Percentiles rank a stretch among this genome's conserved stretches.
Conservation (phyloP, 2,113 vertebrate species). For the Ammodytes marinus region DNA sequence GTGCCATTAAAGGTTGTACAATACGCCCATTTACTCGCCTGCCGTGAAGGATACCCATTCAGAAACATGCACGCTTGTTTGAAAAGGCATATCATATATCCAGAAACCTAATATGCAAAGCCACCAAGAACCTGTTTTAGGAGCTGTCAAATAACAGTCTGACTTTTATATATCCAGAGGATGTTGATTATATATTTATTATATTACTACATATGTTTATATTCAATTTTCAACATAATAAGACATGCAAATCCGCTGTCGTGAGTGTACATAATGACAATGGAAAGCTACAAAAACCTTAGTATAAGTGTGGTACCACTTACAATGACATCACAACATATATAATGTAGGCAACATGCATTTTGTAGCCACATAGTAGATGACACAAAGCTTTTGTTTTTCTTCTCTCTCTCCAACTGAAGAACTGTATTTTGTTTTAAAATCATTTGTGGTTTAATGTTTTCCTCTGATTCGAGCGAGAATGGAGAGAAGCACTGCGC, state of each 20-base stretch:
- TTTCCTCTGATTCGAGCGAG: constrained; percentile 53
- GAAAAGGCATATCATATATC: constrained; percentile 35
- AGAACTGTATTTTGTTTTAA: not conserved
- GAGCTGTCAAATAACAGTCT: not conserved
- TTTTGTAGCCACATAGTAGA: not conserved
- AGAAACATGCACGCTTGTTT: constrained; percentile 17
- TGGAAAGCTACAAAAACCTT: not conserved
- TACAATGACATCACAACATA: not conserved
- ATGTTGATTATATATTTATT: constrained; percentile 1
- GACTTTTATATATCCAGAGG: not conserved
- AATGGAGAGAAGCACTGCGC: not conserved
- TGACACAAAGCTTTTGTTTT: not conserved
- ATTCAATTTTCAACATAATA: not conserved
- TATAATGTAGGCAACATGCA: not conserved
- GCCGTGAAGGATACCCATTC: constrained; percentile 7
- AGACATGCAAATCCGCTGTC: not conserved
- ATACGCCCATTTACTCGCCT: constrained; percentile 16
- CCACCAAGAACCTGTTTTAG: not conserved
- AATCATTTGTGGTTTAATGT: constrained; percentile 51
- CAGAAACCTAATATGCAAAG: constrained; percentile 32
- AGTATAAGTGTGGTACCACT: not conserved
- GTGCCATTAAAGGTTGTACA: constrained; percentile 34
- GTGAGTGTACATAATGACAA: not conserved
- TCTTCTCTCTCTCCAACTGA: not conserved
- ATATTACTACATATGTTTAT: too few species aligned